Percentiles rank a stretch among this genome's conserved stretches.
Evolutionary conservation across 1,140 invertebrate species (phyloP).

Genomic region (Ditylenchus dipsaci): DNA sequence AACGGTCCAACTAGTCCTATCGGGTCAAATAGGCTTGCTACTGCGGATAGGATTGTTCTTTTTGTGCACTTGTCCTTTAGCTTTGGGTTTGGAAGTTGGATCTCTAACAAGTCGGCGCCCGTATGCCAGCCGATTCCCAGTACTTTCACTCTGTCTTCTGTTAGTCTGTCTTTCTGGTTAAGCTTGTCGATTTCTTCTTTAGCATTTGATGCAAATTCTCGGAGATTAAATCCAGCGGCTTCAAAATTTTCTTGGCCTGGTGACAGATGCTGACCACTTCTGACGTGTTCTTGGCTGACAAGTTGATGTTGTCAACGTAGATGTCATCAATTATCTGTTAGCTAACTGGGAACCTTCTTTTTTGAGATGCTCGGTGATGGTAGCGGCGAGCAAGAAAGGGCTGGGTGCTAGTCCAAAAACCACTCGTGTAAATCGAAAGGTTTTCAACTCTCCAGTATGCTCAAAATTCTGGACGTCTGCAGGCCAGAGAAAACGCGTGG

Average conservation of each 20-base stretch:
- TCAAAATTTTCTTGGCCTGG: slow-evolving; percentile 23
- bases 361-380: slow-evolving; percentile 14
- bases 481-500: slow-evolving; percentile 18
- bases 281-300: background rate
- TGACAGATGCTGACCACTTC: background rate
- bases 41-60: slow-evolving; percentile 9
- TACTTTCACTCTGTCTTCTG: no score
- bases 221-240: slow-evolving; percentile 11
- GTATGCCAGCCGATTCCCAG: no score
- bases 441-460: slow-evolving; percentile 6
- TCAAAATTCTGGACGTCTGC: background rate
- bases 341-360: background rate
- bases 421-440: slow-evolving; percentile 15
- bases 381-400: slow-evolving; percentile 18
- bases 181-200: slow-evolving; percentile 15
- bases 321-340: slow-evolving; percentile 10
- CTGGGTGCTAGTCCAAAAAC: slow-evolving; percentile 23
- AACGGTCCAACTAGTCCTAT: background rate
- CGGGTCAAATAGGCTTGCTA: slow-evolving; percentile 20
- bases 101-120: background rate
- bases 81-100: background rate
- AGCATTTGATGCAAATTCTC: slow-evolving; percentile 26
- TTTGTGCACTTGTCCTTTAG: slow-evolving; percentile 16
- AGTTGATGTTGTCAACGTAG: slow-evolving; percentile 25
- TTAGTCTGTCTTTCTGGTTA: no score